Conservation (phyloP, 2,888 invertebrate species). For the Temnothorax ravouxi region DNA sequence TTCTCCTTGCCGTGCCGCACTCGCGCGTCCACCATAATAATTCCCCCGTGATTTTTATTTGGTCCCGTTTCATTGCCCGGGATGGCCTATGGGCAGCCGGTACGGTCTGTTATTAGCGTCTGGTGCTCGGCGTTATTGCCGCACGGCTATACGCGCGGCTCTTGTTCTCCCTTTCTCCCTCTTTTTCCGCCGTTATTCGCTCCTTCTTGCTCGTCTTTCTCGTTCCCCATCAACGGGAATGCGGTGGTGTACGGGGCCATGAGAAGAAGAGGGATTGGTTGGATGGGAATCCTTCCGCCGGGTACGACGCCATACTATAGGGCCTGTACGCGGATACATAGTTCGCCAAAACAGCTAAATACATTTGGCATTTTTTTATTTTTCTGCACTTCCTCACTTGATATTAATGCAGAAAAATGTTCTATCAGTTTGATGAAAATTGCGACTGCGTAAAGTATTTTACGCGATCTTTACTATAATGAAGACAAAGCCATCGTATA, state of each 20-base stretch:
- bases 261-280: conserved; percentile 81
- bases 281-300: conserved; percentile 79
- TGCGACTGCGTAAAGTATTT: not conserved
- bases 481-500: not conserved
- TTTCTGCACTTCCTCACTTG: not conserved
- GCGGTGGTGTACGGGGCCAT: conserved; percentile 73
- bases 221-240: conserved; percentile 73
- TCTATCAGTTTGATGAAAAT: not conserved
- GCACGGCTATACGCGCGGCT: conserved; percentile 81
- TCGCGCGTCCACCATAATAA: conserved; percentile 86
- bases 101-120: conserved; percentile 86
- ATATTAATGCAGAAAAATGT: not conserved
- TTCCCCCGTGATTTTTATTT: conserved; percentile 85
- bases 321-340: conserved; percentile 53
- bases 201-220: conserved; percentile 51
- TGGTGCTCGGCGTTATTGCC: conserved; percentile 86
- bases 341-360: conserved; percentile 29
- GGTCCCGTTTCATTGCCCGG: conserved; percentile 84
- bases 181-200: conserved; percentile 70
- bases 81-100: conserved; percentile 86
- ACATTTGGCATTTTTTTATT: not conserved
- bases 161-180: conserved; percentile 71
- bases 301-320: conserved; percentile 79
- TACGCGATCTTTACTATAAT: not conserved
- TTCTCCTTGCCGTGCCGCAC: conserved; percentile 50